Evolutionary conservation across 2,888 invertebrate species (phyloP), one percentile per base, ranked within the genome.

Genomic region (Odontocolon sp.): DNA sequence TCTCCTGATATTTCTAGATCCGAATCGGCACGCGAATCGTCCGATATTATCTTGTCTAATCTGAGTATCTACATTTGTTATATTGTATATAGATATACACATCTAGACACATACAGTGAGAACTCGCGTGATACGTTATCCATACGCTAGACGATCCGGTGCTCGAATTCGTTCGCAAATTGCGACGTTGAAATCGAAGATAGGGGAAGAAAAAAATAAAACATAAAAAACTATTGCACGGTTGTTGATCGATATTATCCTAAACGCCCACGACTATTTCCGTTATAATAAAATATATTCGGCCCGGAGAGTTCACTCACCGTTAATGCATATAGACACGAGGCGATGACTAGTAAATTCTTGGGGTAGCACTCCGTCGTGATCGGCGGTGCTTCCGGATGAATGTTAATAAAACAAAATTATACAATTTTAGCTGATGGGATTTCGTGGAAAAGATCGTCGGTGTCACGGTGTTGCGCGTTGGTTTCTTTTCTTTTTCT

Each of bases 311-410:
- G 11, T 61, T 14, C 2, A 83, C 80, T 83, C 74, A 82, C 83
- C 81, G 80, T 81, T 82, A 82, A 82, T 82, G 84, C 82, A 79
- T 84, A 83, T 81, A 82, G 82, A 83, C 81, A 83, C 82, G 82
- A 84, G 82, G 81, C 82, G 82, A 82, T 86, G 86, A 86, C 86
- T 86, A 86, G 86, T 83, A 86, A 80, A 83, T 82, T 82, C 70
- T 81, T 78, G 79, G 69, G 81, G 81, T 79, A 74, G 74, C 57
- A 80, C 79, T 81, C 73, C 78, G 81, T 72, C 74, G 72, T 69
- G 59, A 69, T 69, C 71, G 67, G 74, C 52, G 45, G 68, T 70
- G 70, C 54, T 70, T 67, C 73, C 78, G 70, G 50, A 64, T 67
- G 59, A 64, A 47, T 45, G 72, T 68, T 42, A 56, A 56, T 18